Base-by-base conservation (phyloP, 2,113 vertebrate species). In the Podocnemis expansa region DNA sequence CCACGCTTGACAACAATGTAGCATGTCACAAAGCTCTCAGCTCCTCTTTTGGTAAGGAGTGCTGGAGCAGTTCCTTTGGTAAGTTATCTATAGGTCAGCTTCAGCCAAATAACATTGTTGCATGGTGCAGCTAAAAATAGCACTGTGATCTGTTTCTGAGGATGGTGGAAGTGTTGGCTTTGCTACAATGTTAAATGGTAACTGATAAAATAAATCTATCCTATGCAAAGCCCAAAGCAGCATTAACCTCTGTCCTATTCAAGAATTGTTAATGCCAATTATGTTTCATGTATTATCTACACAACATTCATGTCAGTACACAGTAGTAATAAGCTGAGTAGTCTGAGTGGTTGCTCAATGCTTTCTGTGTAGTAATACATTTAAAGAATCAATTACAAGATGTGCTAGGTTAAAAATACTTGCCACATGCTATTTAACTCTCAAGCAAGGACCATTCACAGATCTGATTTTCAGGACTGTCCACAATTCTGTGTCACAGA, bases 31-130 rank as follows among this genome's bases (percentile, higher is more conserved):
- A 7, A 51, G 81, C 41, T 2, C 67, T 17, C 54, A 1, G 0
- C 10, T 90, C 95, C 94, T 91, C 87, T 95, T 95, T 95, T 94
- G 96, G 96, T n/a, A 56, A 95, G 93, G 34, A 9, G 87, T 0
- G 43, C 43, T 0, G 83, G 84, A 76, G 86, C 8, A 2, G 93
- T 84, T 96, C 96, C 89, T 73, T 3, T 45, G 93, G 54, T 31
- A 9, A 63, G 80, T 80, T 81, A 94, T 89, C 94, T 85, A 56
- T 5, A 31, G 89, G 60, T 76, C 0, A 1, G 27, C 84, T 63
- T 5, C 1, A 0, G 85, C 63, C 70, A 67, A 49, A 56, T 54
- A 87, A 25, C 0, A 0, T 13, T 31, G 81, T 27, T 34, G 88
- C 1, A 0, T 51, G 67, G 51, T 56, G 67, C 70, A 7, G 83